Base-by-base conservation (phyloP, 2,113 vertebrate species). In the Colossoma macropomum region DNA sequence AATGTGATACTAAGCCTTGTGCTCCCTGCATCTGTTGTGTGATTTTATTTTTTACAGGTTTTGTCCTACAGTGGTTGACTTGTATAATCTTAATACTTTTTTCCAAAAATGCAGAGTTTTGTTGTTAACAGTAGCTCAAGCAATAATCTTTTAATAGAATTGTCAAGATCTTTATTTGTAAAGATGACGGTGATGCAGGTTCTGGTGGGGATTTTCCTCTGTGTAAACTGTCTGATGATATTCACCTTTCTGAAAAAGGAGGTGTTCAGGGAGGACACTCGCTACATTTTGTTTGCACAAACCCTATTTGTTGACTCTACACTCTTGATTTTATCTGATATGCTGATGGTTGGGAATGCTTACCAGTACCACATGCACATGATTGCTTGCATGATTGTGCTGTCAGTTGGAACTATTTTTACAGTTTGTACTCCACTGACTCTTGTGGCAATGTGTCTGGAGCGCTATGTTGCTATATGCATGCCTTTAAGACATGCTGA, bases 401-500 rank as follows among this genome's bases (percentile, higher is more conserved):
- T 76, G 27, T 13, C 79, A 9, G 1, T 77, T 21, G 54, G 73
- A 23, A 23, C 25, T 1, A 30, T 70, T 34, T 30, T 85, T 0
- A 25, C 28, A 7, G n/a, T 56, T 21, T 27, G 34, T 25, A 73
- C 84, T 1, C 79, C 74, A 23, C 72, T 72, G 3, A 82, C 80
- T 45, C 62, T 85, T 11, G 34, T 77, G 13, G 66, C 69, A 17
- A 86, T 86, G 84, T 86, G 84, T 38, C 59, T 86, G 50, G 79
- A 85, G 60, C 84, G 80, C 69, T 86, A 82, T 54, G 84, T 82
- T 68, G 84, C 84, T 50, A 78, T 86, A 16, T 86, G 84, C 75
- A 65, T 78, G 80, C 84, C 84, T 48, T 63, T 86, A 52, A 72
- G 80, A 48, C 75, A 86, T 19, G 68, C 66, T 1, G 45, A 28